Conservation (phyloP, 2,797 vertebrate genomes). For the Hirundo rustica region DNA sequence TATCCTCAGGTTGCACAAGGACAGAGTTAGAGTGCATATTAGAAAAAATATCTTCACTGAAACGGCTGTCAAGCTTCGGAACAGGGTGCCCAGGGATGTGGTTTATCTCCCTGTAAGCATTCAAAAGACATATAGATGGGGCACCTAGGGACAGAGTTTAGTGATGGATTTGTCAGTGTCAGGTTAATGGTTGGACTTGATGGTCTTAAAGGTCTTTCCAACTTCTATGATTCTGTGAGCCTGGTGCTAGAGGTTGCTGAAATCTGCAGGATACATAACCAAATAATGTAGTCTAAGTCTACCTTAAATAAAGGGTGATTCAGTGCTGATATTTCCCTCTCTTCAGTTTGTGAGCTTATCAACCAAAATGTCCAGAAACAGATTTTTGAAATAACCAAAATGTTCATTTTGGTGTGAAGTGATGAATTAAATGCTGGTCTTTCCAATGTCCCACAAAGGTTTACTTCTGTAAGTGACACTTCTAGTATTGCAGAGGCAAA, state of each 20-base stretch:
- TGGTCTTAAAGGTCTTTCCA: background rate
- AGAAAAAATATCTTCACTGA: background rate
- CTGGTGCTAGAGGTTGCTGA: background rate
- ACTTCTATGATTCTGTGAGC: accelerated
- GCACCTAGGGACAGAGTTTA: no score
- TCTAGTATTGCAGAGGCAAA: background rate
- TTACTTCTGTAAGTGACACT: background rate
- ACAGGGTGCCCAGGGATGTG: background rate
- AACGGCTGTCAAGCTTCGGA: background rate
- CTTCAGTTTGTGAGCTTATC: background rate
- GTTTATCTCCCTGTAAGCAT: background rate
- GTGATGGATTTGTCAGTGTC: background rate
- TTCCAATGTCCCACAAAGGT: background rate
- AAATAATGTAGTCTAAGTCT: background rate
- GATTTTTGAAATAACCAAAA: background rate
- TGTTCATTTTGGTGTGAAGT: background rate
- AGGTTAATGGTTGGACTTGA: background rate
- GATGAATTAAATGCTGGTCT: background rate
- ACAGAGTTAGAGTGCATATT: background rate
- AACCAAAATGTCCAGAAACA: background rate
- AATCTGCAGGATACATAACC: background rate
- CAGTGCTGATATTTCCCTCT: background rate
- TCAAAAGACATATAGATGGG: no score
- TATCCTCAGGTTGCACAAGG: background rate
- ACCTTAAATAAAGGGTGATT: background rate